Conservation (phyloP, 2,113 vertebrate genomes). For the Clarias magur region DNA sequence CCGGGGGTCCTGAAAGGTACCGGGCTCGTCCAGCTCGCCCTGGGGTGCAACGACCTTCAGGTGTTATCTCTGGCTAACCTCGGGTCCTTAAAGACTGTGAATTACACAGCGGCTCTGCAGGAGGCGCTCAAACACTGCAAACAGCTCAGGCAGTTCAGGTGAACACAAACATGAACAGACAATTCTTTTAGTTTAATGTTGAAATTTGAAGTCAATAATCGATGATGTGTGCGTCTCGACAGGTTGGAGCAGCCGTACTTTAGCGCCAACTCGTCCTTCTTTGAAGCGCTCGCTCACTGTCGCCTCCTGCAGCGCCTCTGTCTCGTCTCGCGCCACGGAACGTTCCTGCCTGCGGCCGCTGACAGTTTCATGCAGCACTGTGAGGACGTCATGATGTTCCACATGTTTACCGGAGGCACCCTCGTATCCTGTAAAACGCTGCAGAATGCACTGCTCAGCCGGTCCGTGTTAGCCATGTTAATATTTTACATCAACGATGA, state of each 20-base stretch:
- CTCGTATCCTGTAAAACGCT: constrained; percentile 85
- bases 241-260: constrained; percentile 96
- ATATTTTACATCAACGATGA: background rate
- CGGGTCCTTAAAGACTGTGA: constrained; percentile 86
- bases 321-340: constrained; percentile 90
- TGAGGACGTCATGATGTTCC: constrained; percentile 83
- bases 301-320: constrained; percentile 84
- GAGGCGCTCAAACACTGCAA: constrained; percentile 87
- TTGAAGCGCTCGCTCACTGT: constrained; percentile 89
- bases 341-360: constrained; percentile 83
- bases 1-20: constrained; percentile 87
- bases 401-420: constrained; percentile 92
- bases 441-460: constrained; percentile 84
- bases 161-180: background rate
- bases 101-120: constrained; percentile 82
- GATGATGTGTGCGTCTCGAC: constrained; percentile 28
- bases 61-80: constrained; percentile 90
- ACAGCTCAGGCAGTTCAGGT: constrained; percentile 92
- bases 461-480: constrained; percentile 71
- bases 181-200: too few relatives aligned
- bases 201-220: too few relatives aligned
- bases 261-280: constrained; percentile 84
- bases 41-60: constrained; percentile 83
- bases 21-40: constrained; percentile 80
- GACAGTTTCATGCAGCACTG: constrained; percentile 85